These are phyloP conservation scores for Nematostella vectensis DNA, from an alignment of 92 coral and sea anemone species.

Conservation along the genomic window DNA sequence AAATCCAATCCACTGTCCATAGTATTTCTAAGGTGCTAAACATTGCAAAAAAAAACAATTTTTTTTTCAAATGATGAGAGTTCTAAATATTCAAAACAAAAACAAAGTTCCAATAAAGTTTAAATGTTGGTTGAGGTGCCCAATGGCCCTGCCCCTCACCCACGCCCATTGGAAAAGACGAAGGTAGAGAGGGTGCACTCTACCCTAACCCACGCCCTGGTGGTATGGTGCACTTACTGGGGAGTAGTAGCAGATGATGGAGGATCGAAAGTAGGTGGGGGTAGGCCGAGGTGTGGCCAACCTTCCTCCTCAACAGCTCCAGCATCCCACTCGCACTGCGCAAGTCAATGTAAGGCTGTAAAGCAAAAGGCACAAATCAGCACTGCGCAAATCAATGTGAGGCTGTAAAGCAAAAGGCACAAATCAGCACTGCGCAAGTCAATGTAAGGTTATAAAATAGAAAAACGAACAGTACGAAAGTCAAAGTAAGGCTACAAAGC, in stretches of 20 bases:
- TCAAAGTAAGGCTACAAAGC: not conserved
- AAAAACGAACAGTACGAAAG: not conserved
- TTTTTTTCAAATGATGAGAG: no score
- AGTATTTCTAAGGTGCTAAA: no score
- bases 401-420: constrained; percentile 52
- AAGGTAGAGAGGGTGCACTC: no score
- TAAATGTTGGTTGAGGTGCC: no score
- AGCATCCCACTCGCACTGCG: constrained; percentile 94
- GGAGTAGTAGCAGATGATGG: constrained; percentile 78
- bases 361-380: constrained; percentile 9
- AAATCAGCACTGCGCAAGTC: constrained; percentile 76
- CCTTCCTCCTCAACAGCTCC: constrained; percentile 73
- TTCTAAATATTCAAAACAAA: no score
- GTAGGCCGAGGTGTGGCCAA: constrained; percentile 82
- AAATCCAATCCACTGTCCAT: no score
- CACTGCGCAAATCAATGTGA: constrained; percentile 88
- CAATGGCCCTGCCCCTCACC: no score
- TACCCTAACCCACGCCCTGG: no score
- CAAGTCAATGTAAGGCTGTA: constrained; percentile 86
- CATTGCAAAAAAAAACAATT: no score
- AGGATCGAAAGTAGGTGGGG: constrained; percentile 87
- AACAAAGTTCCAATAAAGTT: no score
- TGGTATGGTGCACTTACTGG: constrained; percentile 78
- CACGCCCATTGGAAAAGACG: no score
- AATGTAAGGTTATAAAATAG: constrained; percentile 31